Conservation (phyloP, 1,140 invertebrate species). For the Monochamus saltuarius region DNA sequence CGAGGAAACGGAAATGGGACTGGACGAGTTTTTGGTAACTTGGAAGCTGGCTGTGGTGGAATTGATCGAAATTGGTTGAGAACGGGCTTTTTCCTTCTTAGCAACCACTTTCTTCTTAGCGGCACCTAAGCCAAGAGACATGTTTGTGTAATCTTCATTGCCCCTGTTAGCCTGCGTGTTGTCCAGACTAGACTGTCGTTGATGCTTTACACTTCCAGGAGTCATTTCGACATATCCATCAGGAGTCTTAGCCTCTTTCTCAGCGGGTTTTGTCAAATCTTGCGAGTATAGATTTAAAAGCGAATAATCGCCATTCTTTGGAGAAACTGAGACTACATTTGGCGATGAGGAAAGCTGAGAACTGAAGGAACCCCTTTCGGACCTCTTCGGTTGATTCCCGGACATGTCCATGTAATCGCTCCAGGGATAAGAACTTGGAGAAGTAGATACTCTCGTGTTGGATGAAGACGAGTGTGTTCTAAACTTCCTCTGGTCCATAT, state of each 20-base stretch:
- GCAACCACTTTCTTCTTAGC: constrained; percentile 34
- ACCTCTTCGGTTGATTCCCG: constrained; percentile 48
- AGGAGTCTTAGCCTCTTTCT: constrained; percentile 10
- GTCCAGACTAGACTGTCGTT: constrained; percentile 40
- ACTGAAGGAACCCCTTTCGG: constrained; percentile 48
- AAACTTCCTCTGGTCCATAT: constrained; percentile 45
- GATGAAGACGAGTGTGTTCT: constrained; percentile 21
- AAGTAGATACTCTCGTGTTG: constrained; percentile 18
- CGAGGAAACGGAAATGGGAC: constrained; percentile 30
- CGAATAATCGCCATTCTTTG: constrained; percentile 13
- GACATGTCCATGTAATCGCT: constrained; percentile 35
- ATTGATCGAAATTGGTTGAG: constrained; percentile 63
- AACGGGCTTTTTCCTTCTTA: constrained; percentile 55
- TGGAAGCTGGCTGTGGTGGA: constrained; percentile 28
- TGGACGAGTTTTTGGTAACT: constrained; percentile 25
- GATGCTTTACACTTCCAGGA: constrained; percentile 40
- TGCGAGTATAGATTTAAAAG: constrained; percentile 43
- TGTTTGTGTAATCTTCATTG: constrained; percentile 51
- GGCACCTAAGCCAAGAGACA: constrained; percentile 35
- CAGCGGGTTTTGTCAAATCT: constrained; percentile 45
- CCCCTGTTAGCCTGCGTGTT: constrained; percentile 37
- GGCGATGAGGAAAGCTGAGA: constrained; percentile 34
- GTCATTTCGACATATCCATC: constrained; percentile 67
- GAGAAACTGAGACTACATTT: constrained; percentile 7
- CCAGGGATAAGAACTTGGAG: constrained; percentile 17